Evolutionary conservation across 2,888 invertebrate species (phyloP).

Genomic region (Caenorhabditis wallacei): DNA sequence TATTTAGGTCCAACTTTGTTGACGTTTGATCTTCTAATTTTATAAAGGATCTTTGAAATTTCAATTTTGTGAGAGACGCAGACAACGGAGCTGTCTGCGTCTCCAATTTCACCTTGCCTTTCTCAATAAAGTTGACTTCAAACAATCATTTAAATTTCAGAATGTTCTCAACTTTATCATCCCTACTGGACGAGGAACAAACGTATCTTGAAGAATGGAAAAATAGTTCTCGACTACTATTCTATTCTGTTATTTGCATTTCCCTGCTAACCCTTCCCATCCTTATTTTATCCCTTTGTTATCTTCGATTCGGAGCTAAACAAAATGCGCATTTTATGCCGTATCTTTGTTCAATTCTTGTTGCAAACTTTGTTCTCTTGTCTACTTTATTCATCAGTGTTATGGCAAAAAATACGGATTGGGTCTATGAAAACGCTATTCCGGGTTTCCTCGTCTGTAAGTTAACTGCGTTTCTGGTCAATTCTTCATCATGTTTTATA

Average conservation of each 20-base stretch:
- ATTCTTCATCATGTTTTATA: slow-evolving; percentile 70
- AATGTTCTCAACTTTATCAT: not conserved
- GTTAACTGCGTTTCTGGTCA: slow-evolving; percentile 64
- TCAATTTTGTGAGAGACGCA: too few relatives aligned
- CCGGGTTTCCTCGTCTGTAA: slow-evolving; percentile 70
- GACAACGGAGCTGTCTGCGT: too few relatives aligned
- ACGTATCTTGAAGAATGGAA: slow-evolving; percentile 42
- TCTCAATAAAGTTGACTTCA: not conserved
- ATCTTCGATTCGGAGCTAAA: not conserved
- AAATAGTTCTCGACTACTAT: slow-evolving; percentile 40
- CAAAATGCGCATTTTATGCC: slow-evolving; percentile 55
- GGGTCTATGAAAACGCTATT: slow-evolving; percentile 54
- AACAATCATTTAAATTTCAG: not conserved
- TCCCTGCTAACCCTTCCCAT: slow-evolving; percentile 37
- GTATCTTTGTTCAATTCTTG: slow-evolving; percentile 63
- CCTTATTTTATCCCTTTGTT: slow-evolving; percentile 7
- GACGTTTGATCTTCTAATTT: too few relatives aligned
- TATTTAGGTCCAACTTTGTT: too few relatives aligned
- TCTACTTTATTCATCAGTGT: slow-evolving; percentile 48
- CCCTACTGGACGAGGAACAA: slow-evolving; percentile 15
- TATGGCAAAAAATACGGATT: slow-evolving; percentile 40
- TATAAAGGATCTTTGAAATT: too few relatives aligned
- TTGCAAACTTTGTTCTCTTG: slow-evolving; percentile 65
- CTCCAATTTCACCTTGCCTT: not conserved
- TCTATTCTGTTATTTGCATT: slow-evolving; percentile 46